phyloP scores from a whole-genome alignment of 2,113 vertebrate genomes.

The Eubucco bourcierii region DNA sequence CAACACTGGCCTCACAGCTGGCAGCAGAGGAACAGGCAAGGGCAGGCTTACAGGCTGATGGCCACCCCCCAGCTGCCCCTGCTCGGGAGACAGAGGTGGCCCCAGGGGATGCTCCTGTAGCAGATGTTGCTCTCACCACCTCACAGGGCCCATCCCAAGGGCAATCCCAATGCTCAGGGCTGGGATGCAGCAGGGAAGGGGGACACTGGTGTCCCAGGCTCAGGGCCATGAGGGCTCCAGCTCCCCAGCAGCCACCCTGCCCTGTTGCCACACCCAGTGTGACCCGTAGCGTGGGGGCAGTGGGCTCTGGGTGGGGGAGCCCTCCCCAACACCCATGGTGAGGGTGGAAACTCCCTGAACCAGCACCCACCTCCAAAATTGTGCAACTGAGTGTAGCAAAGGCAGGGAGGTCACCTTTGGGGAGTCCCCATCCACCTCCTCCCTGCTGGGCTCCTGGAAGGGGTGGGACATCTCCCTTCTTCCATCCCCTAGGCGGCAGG shows the following conservation, averaged over 20 bases:
- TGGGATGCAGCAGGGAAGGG: rapidly evolving
- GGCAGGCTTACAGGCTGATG: not conserved
- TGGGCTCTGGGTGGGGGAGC: not conserved
- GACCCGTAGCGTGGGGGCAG: not conserved
- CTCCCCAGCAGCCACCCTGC: not conserved
- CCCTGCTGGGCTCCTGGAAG: rapidly evolving
- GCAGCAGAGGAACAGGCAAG: not conserved
- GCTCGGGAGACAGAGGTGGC: not conserved
- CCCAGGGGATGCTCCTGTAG: not conserved
- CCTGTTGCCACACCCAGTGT: not conserved
- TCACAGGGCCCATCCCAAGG: not conserved
- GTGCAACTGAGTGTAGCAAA: slow-evolving; percentile 41
- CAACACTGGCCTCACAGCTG: not conserved
- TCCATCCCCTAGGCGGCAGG: not conserved
- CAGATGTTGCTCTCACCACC: not conserved
- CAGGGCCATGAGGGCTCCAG: rapidly evolving
- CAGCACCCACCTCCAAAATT: slow-evolving; percentile 53
- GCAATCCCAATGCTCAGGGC: rapidly evolving
- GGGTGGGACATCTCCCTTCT: rapidly evolving
- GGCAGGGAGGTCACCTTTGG: not conserved
- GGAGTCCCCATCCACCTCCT: not conserved
- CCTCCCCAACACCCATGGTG: not conserved
- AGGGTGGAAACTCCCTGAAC: slow-evolving; percentile 57
- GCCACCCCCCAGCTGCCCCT: not conserved
- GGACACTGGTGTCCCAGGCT: rapidly evolving